Evolutionary conservation across 1,140 invertebrate genomes (phyloP).

Genomic region (fruit fly (Drosophila melanogaster)): DNA sequence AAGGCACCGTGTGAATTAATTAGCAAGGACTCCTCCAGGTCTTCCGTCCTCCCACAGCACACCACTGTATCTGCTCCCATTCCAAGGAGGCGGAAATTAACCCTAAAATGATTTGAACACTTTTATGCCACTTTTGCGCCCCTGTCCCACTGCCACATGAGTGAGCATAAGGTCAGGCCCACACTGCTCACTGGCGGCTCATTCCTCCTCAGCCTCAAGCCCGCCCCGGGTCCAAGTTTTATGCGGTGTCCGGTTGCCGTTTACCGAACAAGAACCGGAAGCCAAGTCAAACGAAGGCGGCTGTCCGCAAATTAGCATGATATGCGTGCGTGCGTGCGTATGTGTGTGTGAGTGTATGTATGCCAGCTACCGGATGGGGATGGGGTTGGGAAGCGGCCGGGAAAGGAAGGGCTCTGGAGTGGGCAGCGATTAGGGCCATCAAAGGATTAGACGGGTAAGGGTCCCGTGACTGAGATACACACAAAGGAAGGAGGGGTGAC

Average conservation of each 20-base stretch:
- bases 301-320: slow-evolving; percentile 82
- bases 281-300: slow-evolving; percentile 78
- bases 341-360: slow-evolving; percentile 10
- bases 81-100: slow-evolving; percentile 64
- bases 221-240: slow-evolving; percentile 54
- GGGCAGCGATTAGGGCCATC: slow-evolving; percentile 76
- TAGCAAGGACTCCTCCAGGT: slow-evolving; percentile 30
- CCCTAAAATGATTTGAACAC: slow-evolving; percentile 77
- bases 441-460: slow-evolving; percentile 70
- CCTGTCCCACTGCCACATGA: slow-evolving; percentile 42
- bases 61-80: background rate
- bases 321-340: slow-evolving; percentile 23
- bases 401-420: background rate
- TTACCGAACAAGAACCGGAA: slow-evolving; percentile 65
- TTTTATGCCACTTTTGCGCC: slow-evolving; percentile 60
- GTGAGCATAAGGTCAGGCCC: slow-evolving; percentile 51
- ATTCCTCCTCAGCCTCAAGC: background rate
- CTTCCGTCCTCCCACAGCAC: background rate
- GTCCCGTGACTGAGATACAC: slow-evolving; percentile 13
- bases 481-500: slow-evolving; percentile 25
- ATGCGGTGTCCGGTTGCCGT: slow-evolving; percentile 77
- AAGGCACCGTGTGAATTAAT: slow-evolving; percentile 79
- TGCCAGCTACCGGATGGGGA: background rate
- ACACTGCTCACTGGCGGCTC: background rate
- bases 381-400: background rate